These are phyloP conservation scores for Patiria pectinifera DNA, from an alignment of 53 echinoderm and acorn worm species.

Conservation along the genomic window DNA sequence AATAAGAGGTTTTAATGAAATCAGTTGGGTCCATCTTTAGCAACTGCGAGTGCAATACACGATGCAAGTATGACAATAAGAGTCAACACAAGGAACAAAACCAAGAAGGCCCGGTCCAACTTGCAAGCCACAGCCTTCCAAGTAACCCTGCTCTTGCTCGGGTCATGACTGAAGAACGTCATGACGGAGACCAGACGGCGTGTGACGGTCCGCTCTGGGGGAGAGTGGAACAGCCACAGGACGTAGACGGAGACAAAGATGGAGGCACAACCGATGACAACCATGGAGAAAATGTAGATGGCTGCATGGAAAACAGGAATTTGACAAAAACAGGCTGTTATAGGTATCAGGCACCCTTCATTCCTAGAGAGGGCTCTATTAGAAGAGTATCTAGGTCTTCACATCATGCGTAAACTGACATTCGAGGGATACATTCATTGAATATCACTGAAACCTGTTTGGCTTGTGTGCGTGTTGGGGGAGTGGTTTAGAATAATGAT, in stretches of 20 bases:
- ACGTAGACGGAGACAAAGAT: constrained; percentile 69
- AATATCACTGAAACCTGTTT: too few relatives aligned
- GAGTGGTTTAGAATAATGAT: too few relatives aligned
- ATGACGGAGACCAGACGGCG: background rate
- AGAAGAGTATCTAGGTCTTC: too few relatives aligned
- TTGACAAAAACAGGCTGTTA: background rate
- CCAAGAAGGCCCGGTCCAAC: constrained; percentile 21
- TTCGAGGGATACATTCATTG: too few relatives aligned
- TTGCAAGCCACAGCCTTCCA: constrained; percentile 1
- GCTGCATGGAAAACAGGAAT: constrained; percentile 44
- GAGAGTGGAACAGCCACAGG: constrained; percentile 67
- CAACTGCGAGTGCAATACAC: background rate
- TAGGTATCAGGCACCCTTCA: too few relatives aligned
- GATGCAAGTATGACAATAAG: background rate
- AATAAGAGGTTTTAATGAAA: too few relatives aligned
- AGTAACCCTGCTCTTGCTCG: background rate
- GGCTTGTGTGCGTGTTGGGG: too few relatives aligned
- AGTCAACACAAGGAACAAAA: constrained; percentile 10
- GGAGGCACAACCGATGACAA: constrained; percentile 71
- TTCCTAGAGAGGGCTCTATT: too few relatives aligned
- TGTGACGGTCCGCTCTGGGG: constrained; percentile 56
- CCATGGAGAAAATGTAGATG: constrained; percentile 75
- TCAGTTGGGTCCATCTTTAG: background rate
- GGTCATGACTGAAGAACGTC: background rate
- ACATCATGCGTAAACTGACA: too few relatives aligned